Conservation (phyloP, 2,888 invertebrate species). For the Drosophila koepferae region DNA sequence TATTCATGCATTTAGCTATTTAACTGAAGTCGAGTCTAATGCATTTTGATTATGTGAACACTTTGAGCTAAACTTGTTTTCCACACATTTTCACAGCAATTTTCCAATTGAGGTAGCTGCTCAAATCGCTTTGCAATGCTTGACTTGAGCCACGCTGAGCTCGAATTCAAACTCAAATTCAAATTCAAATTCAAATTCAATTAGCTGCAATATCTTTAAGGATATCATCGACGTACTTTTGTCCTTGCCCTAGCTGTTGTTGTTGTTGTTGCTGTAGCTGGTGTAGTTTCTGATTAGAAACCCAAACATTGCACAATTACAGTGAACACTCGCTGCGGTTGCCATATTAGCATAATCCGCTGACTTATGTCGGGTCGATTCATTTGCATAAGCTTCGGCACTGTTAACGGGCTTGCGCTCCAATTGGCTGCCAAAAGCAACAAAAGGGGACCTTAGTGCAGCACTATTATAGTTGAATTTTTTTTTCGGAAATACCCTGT, state of each 20-base stretch:
- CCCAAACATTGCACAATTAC: conserved; percentile 56
- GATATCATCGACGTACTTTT: conserved; percentile 19
- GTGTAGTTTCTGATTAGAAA: conserved; percentile 47
- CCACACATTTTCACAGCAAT: conserved; percentile 18
- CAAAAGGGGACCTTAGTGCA: conserved; percentile 1
- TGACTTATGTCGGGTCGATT: conserved; percentile 58
- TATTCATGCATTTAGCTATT: conserved; percentile 5
- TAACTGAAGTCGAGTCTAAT: not conserved
- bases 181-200: conserved; percentile 32
- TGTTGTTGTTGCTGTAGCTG: conserved; percentile 28
- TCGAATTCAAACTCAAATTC: not conserved
- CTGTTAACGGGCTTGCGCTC: conserved; percentile 19
- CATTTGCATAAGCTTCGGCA: conserved; percentile 70
- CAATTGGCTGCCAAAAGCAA: conserved; percentile 9
- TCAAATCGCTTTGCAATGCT: conserved; percentile 4
- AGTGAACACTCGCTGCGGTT: conserved; percentile 35
- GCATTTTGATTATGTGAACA: conserved; percentile 1
- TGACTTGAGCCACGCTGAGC: conserved; percentile 10
- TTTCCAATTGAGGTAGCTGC: conserved; percentile 1
- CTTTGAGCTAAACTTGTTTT: conserved; percentile 9
- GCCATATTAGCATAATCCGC: conserved; percentile 69
- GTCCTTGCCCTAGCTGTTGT: conserved; percentile 19
- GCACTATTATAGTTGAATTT: conserved; percentile 3
- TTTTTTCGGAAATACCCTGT: conserved; percentile 1
- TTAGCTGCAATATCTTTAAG: conserved; percentile 37